A percentile compares a stretch with the other conserved stretches of the same genome.
phyloP scores from a whole-genome alignment of 2,888 invertebrate genomes.

The Ditula angustiorana region DNA sequence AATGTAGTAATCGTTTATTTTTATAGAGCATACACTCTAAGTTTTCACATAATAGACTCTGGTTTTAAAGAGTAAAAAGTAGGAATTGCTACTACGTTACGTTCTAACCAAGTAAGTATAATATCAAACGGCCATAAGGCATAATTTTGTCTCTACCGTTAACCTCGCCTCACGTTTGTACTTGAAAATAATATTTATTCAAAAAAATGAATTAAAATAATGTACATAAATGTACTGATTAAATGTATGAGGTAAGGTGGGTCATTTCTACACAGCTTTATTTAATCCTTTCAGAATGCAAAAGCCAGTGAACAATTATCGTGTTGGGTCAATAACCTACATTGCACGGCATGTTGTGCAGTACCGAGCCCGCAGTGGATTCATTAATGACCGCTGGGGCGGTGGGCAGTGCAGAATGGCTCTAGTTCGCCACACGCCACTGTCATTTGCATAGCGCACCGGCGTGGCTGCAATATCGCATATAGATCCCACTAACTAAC shows the following conservation, averaged over 20 bases:
- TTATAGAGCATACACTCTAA: too few relatives aligned
- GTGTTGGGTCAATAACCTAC: constrained; percentile 26
- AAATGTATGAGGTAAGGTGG: background rate
- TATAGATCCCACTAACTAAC: background rate
- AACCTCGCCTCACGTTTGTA: too few relatives aligned
- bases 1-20: too few relatives aligned
- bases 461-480: background rate
- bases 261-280: background rate
- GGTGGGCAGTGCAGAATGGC: constrained; percentile 28
- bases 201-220: too few relatives aligned
- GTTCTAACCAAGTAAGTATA: too few relatives aligned
- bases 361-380: background rate
- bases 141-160: too few relatives aligned
- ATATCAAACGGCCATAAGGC: too few relatives aligned
- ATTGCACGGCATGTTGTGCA: constrained; percentile 21
- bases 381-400: constrained; percentile 21
- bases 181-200: too few relatives aligned
- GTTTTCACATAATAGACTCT: too few relatives aligned
- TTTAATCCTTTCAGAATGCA: background rate
- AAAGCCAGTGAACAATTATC: constrained; percentile 1
- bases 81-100: too few relatives aligned
- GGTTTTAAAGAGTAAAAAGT: too few relatives aligned
- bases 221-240: background rate
- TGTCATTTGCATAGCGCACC: constrained; percentile 26
- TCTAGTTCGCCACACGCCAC: constrained; percentile 29